These are phyloP conservation scores for Drosophila cardini DNA, from an alignment of 1,140 invertebrate genomes.

Conservation along the genomic window DNA sequence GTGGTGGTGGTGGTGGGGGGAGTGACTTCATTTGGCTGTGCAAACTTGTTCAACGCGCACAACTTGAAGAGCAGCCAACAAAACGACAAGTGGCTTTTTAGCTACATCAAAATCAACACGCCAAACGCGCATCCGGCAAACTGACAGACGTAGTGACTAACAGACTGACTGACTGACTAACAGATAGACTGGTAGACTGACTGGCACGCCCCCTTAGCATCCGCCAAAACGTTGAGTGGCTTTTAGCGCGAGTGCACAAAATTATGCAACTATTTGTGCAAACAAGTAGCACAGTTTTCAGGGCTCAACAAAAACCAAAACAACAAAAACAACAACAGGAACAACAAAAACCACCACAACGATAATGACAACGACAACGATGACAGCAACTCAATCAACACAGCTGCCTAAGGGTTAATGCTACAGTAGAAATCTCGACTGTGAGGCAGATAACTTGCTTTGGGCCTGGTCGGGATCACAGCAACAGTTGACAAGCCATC, in stretches of 20 bases:
- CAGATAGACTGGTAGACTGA: background rate
- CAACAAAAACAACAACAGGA: background rate
- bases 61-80: constrained; percentile 60
- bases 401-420: constrained; percentile 1
- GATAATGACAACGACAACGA: constrained; percentile 4
- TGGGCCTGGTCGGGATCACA: constrained; percentile 6
- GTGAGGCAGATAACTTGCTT: background rate
- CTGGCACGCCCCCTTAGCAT: background rate
- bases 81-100: constrained; percentile 77
- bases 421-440: background rate
- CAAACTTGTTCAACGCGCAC: constrained; percentile 79
- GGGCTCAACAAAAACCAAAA: background rate
- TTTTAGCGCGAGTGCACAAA: constrained; percentile 65
- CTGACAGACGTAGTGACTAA: background rate
- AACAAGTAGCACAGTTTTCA: constrained; percentile 48
- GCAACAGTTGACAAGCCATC: constrained; percentile 23
- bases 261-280: constrained; percentile 79
- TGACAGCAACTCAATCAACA: constrained; percentile 53
- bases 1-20: background rate
- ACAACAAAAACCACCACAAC: background rate
- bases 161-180: background rate
- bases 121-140: constrained; percentile 20
- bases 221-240: constrained; percentile 52
- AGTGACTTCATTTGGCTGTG: constrained; percentile 69
- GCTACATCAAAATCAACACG: constrained; percentile 80